phyloP scores from a whole-genome alignment of 2,888 invertebrate species.

The Julus scanicus region DNA sequence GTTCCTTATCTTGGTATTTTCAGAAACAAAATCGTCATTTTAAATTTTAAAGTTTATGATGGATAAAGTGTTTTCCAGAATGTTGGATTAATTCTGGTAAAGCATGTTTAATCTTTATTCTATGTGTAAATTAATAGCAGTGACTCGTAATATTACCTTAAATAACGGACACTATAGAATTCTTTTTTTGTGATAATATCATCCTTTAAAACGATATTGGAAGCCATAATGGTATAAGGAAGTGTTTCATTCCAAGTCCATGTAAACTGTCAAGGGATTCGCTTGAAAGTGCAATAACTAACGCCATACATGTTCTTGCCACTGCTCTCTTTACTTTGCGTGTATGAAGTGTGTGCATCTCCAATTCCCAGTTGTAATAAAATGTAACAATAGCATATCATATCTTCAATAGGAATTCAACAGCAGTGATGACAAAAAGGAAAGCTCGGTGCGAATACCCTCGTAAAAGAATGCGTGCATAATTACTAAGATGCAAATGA shows the following conservation, averaged over 20 bases:
- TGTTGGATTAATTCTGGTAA: background rate
- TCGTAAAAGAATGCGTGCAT: background rate
- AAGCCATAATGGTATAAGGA: background rate
- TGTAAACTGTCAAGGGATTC: background rate
- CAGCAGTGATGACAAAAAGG: slow-evolving; percentile 5
- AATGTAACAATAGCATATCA: background rate
- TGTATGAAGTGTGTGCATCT: slow-evolving; percentile 26
- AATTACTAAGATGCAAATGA: background rate
- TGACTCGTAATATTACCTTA: background rate
- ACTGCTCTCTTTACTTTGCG: background rate
- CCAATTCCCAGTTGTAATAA: slow-evolving; percentile 29
- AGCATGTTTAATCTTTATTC: background rate
- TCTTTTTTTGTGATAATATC: background rate
- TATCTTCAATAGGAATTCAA: background rate
- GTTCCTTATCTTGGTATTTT: too few relatives aligned
- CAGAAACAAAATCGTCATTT: too few relatives aligned
- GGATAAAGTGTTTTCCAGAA: background rate
- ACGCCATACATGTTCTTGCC: background rate
- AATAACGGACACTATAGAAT: background rate
- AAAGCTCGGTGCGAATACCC: background rate
- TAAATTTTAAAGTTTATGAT: background rate
- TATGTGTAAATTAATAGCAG: too few relatives aligned
- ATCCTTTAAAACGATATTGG: background rate
- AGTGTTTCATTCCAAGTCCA: background rate
- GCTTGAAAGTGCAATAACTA: slow-evolving; percentile 15